phyloP scores from a whole-genome alignment of 2,113 vertebrate genomes.

The Ciconia maguari region DNA sequence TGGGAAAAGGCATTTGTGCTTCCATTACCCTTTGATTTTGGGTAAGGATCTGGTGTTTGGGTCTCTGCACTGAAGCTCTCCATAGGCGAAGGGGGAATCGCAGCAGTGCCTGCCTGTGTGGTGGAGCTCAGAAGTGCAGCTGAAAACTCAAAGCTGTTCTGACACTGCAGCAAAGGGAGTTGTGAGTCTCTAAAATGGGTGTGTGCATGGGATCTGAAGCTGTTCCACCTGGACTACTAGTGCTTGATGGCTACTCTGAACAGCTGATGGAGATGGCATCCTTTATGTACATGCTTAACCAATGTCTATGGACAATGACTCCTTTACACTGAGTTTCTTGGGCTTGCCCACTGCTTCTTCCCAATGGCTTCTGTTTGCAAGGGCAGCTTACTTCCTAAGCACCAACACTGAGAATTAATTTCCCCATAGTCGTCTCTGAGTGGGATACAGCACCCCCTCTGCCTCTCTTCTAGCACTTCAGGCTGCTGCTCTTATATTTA shows the following conservation, averaged over 20 bases:
- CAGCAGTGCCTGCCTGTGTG: background rate
- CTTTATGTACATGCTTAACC: background rate
- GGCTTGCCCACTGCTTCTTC: background rate
- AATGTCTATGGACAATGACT: rapidly evolving
- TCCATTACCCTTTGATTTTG: background rate
- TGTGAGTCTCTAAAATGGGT: rapidly evolving
- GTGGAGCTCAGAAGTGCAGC: background rate
- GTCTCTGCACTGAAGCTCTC: background rate
- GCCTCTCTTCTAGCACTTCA: background rate
- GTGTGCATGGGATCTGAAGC: background rate
- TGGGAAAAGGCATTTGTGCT: background rate
- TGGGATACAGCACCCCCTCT: rapidly evolving
- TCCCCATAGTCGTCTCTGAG: rapidly evolving
- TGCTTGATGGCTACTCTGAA: background rate
- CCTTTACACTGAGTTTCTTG: background rate
- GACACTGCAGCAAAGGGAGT: background rate
- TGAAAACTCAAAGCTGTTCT: background rate
- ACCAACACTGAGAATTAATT: background rate
- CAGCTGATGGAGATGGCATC: background rate
- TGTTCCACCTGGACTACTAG: rapidly evolving
- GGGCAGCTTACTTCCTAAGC: background rate
- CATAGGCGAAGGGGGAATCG: rapidly evolving
- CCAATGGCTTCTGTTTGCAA: background rate
- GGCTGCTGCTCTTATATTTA: background rate
- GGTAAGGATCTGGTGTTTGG: background rate